phyloP scores from a whole-genome alignment of 2,888 invertebrate species.

The Acrocera orbiculus region DNA sequence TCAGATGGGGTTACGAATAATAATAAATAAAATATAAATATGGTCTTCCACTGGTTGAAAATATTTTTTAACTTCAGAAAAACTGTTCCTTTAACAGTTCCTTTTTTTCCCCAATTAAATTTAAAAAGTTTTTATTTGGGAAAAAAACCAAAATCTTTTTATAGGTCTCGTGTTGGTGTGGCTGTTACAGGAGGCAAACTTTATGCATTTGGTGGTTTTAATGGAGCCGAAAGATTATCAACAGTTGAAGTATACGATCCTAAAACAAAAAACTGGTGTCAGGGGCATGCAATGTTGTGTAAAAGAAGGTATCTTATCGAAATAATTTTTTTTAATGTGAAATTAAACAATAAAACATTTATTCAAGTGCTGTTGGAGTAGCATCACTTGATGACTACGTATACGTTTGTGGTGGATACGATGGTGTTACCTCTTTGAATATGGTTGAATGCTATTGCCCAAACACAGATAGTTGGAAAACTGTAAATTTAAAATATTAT shows the following conservation, averaged over 20 bases:
- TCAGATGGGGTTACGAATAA: too few species aligned
- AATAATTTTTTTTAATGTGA: neutral
- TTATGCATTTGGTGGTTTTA: slow-evolving; percentile 71
- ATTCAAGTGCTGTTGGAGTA: slow-evolving; percentile 55
- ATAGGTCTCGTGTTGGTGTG: slow-evolving; percentile 62
- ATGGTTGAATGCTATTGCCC: slow-evolving; percentile 67
- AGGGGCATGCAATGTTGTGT: slow-evolving; percentile 62
- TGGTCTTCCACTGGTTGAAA: too few species aligned
- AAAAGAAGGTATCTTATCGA: slow-evolving; percentile 44
- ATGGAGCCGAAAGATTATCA: slow-evolving; percentile 62
- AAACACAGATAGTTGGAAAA: slow-evolving; percentile 52
- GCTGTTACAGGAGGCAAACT: slow-evolving; percentile 62
- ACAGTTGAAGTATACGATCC: slow-evolving; percentile 77
- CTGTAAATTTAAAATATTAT: slow-evolving; percentile 31
- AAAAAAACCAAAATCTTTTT: neutral
- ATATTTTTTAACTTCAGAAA: too few species aligned
- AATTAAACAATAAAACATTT: neutral
- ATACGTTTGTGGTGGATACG: slow-evolving; percentile 73
- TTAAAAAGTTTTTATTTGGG: too few species aligned
- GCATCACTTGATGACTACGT: slow-evolving; percentile 60
- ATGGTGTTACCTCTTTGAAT: slow-evolving; percentile 65
- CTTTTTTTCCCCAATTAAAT: too few species aligned
- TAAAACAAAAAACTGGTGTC: slow-evolving; percentile 50
- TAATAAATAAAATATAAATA: too few species aligned
- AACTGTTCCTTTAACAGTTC: too few species aligned